phyloP scores from a whole-genome alignment of 1,140 invertebrate genomes.

The Trypoxylus dichotomus region DNA sequence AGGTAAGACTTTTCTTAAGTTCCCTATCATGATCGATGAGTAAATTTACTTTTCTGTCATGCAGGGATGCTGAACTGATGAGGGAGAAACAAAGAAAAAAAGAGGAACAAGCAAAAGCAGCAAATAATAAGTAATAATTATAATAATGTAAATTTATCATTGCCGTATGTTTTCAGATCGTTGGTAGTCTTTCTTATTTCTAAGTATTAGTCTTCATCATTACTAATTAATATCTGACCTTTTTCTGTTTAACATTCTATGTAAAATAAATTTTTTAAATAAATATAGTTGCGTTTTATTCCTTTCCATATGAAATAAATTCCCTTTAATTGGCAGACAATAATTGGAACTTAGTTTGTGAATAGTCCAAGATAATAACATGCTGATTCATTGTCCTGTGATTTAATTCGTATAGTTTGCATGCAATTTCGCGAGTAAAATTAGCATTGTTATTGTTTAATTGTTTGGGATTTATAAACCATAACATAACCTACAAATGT shows the following conservation, averaged over 20 bases:
- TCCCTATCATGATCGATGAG: slow-evolving; percentile 1
- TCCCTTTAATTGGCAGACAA: background rate
- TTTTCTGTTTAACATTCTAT: background rate
- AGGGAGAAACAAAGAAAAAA: slow-evolving; percentile 76
- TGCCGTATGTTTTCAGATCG: background rate
- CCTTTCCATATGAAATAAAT: too few relatives aligned
- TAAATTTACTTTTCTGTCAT: slow-evolving; percentile 40
- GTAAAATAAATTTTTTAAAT: slow-evolving; percentile 17
- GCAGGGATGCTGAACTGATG: slow-evolving; percentile 80
- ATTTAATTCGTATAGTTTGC: background rate
- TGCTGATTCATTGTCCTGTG: background rate
- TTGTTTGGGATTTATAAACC: too few relatives aligned
- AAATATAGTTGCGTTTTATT: background rate
- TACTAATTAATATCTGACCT: background rate
- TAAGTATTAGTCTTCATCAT: slow-evolving; percentile 17
- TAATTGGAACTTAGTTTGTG: background rate
- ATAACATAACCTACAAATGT: too few relatives aligned
- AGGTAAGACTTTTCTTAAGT: slow-evolving; percentile 57
- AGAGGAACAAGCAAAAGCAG: slow-evolving; percentile 52
- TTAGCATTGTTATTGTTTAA: too few relatives aligned
- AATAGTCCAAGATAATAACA: background rate
- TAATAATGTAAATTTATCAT: background rate
- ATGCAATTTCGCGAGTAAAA: too few relatives aligned
- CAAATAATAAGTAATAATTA: background rate
- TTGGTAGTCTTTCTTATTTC: slow-evolving; percentile 2